These are phyloP conservation scores for Platycnemis pennipes DNA, from an alignment of 2,888 invertebrate species.

Conservation along the genomic window DNA sequence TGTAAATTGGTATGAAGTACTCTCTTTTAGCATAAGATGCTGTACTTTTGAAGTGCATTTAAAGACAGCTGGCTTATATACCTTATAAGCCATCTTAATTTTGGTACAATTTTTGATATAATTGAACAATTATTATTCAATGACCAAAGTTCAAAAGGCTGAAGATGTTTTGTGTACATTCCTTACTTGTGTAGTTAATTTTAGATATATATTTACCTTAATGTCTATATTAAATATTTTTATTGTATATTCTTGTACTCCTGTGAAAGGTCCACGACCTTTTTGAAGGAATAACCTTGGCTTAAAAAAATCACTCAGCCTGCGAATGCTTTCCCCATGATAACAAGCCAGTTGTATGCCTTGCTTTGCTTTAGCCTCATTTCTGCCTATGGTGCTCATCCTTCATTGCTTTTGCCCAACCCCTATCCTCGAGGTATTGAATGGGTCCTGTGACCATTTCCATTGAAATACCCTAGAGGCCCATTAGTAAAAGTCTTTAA, in stretches of 20 bases:
- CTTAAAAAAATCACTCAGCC: background rate
- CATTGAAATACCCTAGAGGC: background rate
- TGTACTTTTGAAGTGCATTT: background rate
- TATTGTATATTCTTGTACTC: background rate
- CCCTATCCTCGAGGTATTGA: background rate
- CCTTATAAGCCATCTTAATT: background rate
- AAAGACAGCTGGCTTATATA: background rate
- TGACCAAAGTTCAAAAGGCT: constrained; percentile 19
- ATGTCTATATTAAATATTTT: background rate
- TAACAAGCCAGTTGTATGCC: background rate
- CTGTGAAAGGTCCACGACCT: background rate
- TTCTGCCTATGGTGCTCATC: constrained; percentile 25
- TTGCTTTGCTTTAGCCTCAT: constrained; percentile 34
- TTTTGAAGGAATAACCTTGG: background rate
- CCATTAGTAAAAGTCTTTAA: constrained; percentile 28
- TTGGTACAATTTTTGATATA: background rate
- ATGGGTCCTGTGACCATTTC: background rate
- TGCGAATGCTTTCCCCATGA: background rate
- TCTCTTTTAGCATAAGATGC: background rate
- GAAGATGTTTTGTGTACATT: background rate
- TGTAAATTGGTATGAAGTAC: background rate
- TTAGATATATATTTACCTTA: background rate
- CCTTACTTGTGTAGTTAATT: background rate
- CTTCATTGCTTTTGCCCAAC: constrained; percentile 12
- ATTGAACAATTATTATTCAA: background rate